phyloP scores from a whole-genome alignment of 2,113 vertebrate species.

The Pygoscelis adeliae region DNA sequence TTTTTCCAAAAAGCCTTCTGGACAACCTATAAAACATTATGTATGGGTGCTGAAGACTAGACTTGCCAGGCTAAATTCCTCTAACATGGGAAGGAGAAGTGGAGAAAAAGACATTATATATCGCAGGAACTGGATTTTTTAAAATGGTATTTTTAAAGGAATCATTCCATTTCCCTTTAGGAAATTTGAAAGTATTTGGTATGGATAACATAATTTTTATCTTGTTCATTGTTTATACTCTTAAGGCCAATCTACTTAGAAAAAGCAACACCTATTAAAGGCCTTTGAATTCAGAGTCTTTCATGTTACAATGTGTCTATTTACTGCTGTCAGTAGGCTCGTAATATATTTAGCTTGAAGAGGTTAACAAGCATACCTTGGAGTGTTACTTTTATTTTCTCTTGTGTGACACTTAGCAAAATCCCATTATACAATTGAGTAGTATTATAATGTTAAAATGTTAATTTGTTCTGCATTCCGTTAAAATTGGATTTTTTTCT shows the following conservation, averaged over 20 bases:
- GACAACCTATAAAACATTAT: not conserved
- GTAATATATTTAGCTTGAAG: constrained; percentile 27
- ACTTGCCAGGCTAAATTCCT: not conserved
- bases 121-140: not conserved
- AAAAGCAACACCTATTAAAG: constrained; percentile 23
- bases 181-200: constrained; percentile 5
- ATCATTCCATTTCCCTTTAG: not conserved
- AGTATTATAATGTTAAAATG: constrained; percentile 73
- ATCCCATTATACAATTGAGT: constrained; percentile 52
- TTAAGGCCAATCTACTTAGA: not conserved
- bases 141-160: not conserved
- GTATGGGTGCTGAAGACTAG: not conserved
- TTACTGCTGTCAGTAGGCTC: constrained; percentile 49
- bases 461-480: constrained; percentile 81
- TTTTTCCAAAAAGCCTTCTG: not conserved
- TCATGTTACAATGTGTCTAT: constrained; percentile 53
- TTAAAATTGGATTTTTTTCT: constrained; percentile 71
- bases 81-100: not conserved
- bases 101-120: not conserved
- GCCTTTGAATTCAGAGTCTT: constrained; percentile 51
- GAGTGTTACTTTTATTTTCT: constrained; percentile 72
- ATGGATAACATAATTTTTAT: constrained; percentile 8
- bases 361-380: constrained; percentile 65
- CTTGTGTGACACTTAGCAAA: constrained; percentile 61
- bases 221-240: constrained; percentile 12